Evolutionary conservation across 1,140 invertebrate species (phyloP), one percentile per base, ranked within the genome.

Genomic region (Stratiolaelaps scimitus): DNA sequence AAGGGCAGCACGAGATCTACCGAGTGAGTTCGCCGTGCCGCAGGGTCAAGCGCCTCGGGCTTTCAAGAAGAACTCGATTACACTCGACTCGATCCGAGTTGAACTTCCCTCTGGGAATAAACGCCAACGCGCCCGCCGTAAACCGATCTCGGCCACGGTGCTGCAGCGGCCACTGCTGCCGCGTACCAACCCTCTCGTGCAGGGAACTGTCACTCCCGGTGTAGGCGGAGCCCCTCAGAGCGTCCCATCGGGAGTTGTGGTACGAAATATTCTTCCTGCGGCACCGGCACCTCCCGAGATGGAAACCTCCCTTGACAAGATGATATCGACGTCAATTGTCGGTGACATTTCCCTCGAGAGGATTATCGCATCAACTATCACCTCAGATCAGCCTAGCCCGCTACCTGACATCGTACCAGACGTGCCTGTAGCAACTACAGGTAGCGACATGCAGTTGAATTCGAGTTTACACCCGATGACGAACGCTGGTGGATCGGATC

Each of bases 141-240:
- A 60, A 26, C 53, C 53, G 15, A 60, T 60, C 4, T 26, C 15
- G 17, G 53, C 53, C 23, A 60, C 26, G 53, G 34, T 60, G 23
- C 17, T 60, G 26, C 53, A 60, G 23, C 26, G 53, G 34, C 26
- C 53, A 26, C 15, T 60, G 2, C 53, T 29, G 20, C 53, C 53
- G 23, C 26, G 53, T 29, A 15, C 20, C 4, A 34, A 26, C 10
- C 53, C 53, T 15, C 15, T 60, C 13, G 34, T 40, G 10, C 34
- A 40, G 10, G 34, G 34, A 40, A 40, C 34, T 40, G 34, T 40
- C 10, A 40, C 34, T 6, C 53, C 53, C 2, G 34, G 26, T 26
- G 34, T 29, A 26, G 53, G 53, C 15, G 53, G 26, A 29, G 53
- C 53, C 15, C 53, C 53, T 26, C 53, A 60, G 23, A 60, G 53